Evolutionary conservation across 2,888 invertebrate species (phyloP).

Genomic region (Seira musarum): DNA sequence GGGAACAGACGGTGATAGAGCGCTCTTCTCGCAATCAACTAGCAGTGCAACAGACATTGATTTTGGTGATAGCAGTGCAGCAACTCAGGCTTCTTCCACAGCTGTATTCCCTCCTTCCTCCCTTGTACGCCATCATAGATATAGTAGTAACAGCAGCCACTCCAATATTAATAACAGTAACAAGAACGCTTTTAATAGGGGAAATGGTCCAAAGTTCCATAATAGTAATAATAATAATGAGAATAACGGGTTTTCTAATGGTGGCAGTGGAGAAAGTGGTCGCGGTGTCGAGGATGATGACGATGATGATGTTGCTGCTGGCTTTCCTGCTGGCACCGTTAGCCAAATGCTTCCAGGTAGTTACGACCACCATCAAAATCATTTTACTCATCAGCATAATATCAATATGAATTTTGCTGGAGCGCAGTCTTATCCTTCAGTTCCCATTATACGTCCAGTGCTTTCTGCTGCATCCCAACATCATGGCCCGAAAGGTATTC

Average conservation of each 20-base stretch:
- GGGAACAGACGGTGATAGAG: constrained; percentile 57
- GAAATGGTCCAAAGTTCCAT: constrained; percentile 38
- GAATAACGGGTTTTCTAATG: constrained; percentile 14
- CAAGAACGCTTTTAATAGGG: constrained; percentile 19
- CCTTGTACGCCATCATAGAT: constrained; percentile 34
- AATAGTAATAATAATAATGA: constrained; percentile 52
- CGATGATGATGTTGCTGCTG: not conserved
- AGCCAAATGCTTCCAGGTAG: constrained; percentile 25
- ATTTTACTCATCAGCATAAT: constrained; percentile 43
- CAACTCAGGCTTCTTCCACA: constrained; percentile 52
- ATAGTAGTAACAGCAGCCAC: constrained; percentile 24
- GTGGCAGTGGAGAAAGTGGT: constrained; percentile 28
- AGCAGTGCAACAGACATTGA: constrained; percentile 62
- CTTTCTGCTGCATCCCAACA: constrained; percentile 38
- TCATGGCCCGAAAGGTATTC: constrained; percentile 44
- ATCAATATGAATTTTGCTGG: constrained; percentile 63
- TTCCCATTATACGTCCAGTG: constrained; percentile 46
- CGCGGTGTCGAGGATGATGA: constrained; percentile 15
- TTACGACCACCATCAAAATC: constrained; percentile 37
- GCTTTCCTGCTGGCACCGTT: constrained; percentile 7
- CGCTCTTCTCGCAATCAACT: constrained; percentile 53
- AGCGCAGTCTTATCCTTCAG: constrained; percentile 27
- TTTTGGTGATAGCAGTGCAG: constrained; percentile 60
- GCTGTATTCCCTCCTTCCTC: constrained; percentile 49
- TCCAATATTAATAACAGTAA: constrained; percentile 38